Evolutionary conservation across 2,797 vertebrate species (phyloP), one percentile per base, ranked within the genome.

Genomic region (Gymnoscopelus braueri): DNA sequence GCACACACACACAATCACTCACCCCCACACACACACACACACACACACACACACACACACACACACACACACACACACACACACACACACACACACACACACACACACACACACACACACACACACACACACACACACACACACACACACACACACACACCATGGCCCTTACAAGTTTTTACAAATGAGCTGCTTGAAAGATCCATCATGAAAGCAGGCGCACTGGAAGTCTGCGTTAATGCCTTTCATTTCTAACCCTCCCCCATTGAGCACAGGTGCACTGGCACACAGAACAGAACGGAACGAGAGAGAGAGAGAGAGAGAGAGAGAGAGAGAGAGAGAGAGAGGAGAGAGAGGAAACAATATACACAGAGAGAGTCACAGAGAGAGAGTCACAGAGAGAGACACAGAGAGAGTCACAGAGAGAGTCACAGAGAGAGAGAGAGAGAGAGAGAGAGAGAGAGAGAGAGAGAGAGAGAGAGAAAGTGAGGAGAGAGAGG

Each of bases 251-350:
- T 77, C 76, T 80, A 52, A 82, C 65, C 29, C 66, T 75, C 72
- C 80, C 87, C 87, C 26, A 74, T 89, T 79, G 89, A 83, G 86
- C 71, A 77, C 89, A 92, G 90, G 89, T 91, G 86, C 85, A 85
- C 72, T 86, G 85, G 84, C 82, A 85, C 74, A 81, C 75, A 81
- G 61, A 78, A 81, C 75, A 81, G 61, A 78, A n/a, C 54, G 51
- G 26, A 58, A 11, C 63, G 23, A 19, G 2, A 39, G 15, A 80
- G 75, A 47, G 56, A 71, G 64, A 73, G 71, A 58, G 49, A 32
- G 47, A 65, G 52, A 64, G 23, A 14, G n/a, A 55, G 2, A 50
- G 55, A 53, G 26, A 29, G 56, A 63, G 23, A 9, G 3, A 7
- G 12, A 19, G 26, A 50, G 60, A 53, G 44, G 69, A 59, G 49